phyloP scores from a whole-genome alignment of 1,140 invertebrate genomes.

The Asbolus verrucosus region DNA sequence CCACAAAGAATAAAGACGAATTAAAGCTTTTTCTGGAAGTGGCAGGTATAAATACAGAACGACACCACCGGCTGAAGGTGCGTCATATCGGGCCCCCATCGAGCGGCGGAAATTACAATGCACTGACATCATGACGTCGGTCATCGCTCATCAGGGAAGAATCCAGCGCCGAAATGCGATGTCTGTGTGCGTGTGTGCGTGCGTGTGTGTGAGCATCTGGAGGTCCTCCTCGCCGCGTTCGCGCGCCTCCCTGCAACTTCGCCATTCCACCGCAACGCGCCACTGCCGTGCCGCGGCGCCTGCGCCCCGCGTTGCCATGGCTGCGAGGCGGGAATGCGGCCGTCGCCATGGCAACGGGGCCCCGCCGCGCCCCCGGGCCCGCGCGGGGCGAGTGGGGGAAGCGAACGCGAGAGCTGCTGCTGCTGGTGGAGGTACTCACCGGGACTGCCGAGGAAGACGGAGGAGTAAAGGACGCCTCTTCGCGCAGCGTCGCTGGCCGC shows the following conservation, averaged over 20 bases:
- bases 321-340: constrained; percentile 67
- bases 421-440: constrained; percentile 71
- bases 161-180: not conserved
- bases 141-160: not conserved
- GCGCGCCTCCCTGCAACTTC: constrained; percentile 58
- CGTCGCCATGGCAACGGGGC: constrained; percentile 65
- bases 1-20: constrained; percentile 13
- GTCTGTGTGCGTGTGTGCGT: not conserved
- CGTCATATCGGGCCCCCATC: not conserved
- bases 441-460: constrained; percentile 90
- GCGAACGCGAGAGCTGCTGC: constrained; percentile 3
- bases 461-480: constrained; percentile 84
- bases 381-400: constrained; percentile 39
- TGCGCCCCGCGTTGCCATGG: constrained; percentile 64
- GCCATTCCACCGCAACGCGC: constrained; percentile 60
- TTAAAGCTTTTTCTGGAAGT: constrained; percentile 10
- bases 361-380: constrained; percentile 59
- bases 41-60: constrained; percentile 15
- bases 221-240: constrained; percentile 29
- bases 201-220: constrained; percentile 7
- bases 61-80: not conserved
- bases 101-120: constrained; percentile 16
- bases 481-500: constrained; percentile 80
- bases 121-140: not conserved
- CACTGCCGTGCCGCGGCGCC: constrained; percentile 58